Evolutionary conservation across 2,888 invertebrate genomes (phyloP), one percentile per base, ranked within the genome.

Genomic region (Agrotis ipsilon): DNA sequence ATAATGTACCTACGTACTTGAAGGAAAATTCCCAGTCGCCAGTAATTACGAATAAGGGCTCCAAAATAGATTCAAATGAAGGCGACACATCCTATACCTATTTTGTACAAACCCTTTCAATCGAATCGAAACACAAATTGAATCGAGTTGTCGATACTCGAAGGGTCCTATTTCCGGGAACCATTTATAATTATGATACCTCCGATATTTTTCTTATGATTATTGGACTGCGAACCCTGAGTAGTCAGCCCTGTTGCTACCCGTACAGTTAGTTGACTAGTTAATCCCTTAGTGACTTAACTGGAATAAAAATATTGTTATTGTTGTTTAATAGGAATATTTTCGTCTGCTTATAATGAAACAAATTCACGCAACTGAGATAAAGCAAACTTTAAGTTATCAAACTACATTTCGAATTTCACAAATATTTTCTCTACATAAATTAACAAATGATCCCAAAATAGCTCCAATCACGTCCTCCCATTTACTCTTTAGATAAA

Each of bases 401-500:
- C 3, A 2, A 51, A 27, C 18, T 54, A n/a, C 0, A 54, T 27
- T 18, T 1, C 4, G 9, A 9, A 18, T 2, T 21, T 49, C 3
- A 39, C 39, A 19, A 27, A 18, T 3, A 46, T 14, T 46, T n/a
- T 68, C 21, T 16, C 39, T 24, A 4, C 7, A 14, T 27, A 27
- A 27, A 49, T 27, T 19, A 48, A 24, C 16, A 46, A 58, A 69
- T 16, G 13, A 19, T 49, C 27, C 27, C 7, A 55, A 78, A 62
- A 77, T 52, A 45, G n/a, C 14, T 58, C 24, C 18, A 61, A 80
- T 70, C 67, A 81, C 72, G 72, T 83, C 74, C 78, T 72, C 61
- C 66, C 62, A 78, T 73, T 72, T 65, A 54, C 57, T 51, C 21
- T 48, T 68, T 82, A 85, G 85, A 87, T 86, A 89, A 83, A 85